Evolutionary conservation across 1,140 invertebrate genomes (phyloP), one percentile per base, ranked within the genome.

Genomic region (Drosophila nikananu): DNA sequence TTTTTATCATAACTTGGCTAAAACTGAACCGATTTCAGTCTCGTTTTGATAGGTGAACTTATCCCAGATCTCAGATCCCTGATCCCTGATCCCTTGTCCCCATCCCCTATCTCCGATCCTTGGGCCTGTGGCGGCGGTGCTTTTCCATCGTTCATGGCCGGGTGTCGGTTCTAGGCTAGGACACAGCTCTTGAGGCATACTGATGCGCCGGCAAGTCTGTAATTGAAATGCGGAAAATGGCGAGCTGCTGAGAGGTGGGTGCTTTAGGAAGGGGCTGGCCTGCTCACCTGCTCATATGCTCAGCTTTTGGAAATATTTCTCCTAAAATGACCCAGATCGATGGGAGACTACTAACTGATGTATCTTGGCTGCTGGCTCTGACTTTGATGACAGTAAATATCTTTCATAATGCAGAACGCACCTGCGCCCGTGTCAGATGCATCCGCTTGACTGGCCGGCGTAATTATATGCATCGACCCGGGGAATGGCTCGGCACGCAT

Each of bases 201-300:
- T 78, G 77, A 79, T 51, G 61, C 27, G 73, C 32, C 27, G 72
- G 57, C 67, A 30, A 44, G 63, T 71, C 81, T 83, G 82, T 83
- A 83, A 86, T 80, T 86, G 76, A 86, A 87, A 86, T 86, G 79
- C 75, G 72, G 76, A 86, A 78, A 73, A 44, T 61, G 70, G 71
- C 72, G 75, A 74, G 66, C 59, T 76, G 42, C 35, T 39, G 32
- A 57, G 54, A 61, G 61, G 35, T 65, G 70, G 48, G 51, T 63
- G 49, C 19, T 46, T 3, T 0, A 5, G 44, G 44, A 5, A 17
- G 46, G 46, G 15, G 6, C 49, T 15, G 19, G 6, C 10, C 32
- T 15, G 3, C 23, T 49, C 48, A 23, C 44, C 51, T 48, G 32
- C 46, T 27, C 27, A 27, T 7, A 1, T 8, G 7, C 27, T 39